Conservation (phyloP, 2,797 vertebrate species). For the Taeniopygia guttata region DNA sequence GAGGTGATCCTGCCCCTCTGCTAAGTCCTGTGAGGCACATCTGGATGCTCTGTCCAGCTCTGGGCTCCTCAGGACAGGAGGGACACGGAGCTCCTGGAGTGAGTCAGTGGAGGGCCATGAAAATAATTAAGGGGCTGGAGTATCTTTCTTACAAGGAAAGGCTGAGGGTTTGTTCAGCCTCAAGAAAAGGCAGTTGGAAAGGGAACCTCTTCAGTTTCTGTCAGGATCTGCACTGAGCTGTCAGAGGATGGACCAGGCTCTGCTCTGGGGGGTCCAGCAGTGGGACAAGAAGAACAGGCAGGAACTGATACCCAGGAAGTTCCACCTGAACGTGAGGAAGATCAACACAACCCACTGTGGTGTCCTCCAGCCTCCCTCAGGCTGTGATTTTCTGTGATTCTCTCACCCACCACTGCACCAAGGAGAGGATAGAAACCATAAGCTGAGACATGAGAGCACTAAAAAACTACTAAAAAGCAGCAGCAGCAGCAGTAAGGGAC, state of each 20-base stretch:
- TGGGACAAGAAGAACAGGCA: neutral
- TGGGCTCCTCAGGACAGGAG: neutral
- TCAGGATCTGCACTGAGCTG: neutral
- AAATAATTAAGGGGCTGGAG: neutral
- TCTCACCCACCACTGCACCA: neutral
- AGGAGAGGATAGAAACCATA: neutral
- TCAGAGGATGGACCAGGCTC: neutral
- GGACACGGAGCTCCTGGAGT: neutral
- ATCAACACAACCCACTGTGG: neutral
- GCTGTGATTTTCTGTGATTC: neutral
- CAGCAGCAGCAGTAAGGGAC: neutral
- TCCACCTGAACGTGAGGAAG: neutral
- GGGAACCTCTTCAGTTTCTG: no score
- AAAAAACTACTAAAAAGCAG: neutral
- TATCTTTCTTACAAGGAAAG: rapidly evolving
- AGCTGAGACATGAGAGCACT: neutral
- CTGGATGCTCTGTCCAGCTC: neutral
- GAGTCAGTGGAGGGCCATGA: rapidly evolving
- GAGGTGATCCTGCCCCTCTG: neutral
- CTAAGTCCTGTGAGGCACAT: neutral
- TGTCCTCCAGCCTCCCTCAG: neutral
- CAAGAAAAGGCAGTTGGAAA: neutral
- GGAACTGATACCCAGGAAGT: neutral
- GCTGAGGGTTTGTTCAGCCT: neutral
- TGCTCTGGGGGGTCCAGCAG: neutral